These are phyloP conservation scores for Aphis craccivora DNA, from an alignment of 1,140 invertebrate genomes.

Conservation along the genomic window DNA sequence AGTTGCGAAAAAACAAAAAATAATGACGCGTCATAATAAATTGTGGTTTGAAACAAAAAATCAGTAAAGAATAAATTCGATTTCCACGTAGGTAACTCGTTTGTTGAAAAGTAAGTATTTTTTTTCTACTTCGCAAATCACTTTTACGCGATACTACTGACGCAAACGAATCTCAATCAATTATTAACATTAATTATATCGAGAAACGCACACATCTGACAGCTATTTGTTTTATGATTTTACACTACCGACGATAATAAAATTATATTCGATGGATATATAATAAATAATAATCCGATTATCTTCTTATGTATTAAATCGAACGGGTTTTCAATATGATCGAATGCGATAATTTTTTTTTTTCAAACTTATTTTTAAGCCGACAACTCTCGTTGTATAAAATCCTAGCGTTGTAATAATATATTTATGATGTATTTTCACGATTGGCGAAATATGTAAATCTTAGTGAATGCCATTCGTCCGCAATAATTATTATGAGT, in stretches of 20 bases:
- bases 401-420: not conserved
- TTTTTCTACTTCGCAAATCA: not conserved
- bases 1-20: not conserved
- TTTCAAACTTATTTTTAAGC: not conserved
- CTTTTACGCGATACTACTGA: not conserved
- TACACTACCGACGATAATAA: not conserved
- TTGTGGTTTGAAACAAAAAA: not conserved
- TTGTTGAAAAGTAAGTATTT: not conserved
- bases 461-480: not conserved
- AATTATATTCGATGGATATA: not conserved
- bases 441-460: not conserved
- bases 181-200: not conserved
- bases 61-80: not conserved
- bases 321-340: not conserved
- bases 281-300: not conserved
- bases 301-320: not conserved
- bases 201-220: not conserved
- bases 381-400: not conserved
- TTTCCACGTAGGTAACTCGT: not conserved
- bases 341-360: not conserved
- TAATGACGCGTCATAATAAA: not conserved
- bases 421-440: not conserved
- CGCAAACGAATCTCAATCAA: not conserved
- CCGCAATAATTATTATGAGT: not conserved
- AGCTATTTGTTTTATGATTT: not conserved